Evolutionary conservation across 2,888 invertebrate species (phyloP).

Genomic region (Stenotaenia linearis): DNA sequence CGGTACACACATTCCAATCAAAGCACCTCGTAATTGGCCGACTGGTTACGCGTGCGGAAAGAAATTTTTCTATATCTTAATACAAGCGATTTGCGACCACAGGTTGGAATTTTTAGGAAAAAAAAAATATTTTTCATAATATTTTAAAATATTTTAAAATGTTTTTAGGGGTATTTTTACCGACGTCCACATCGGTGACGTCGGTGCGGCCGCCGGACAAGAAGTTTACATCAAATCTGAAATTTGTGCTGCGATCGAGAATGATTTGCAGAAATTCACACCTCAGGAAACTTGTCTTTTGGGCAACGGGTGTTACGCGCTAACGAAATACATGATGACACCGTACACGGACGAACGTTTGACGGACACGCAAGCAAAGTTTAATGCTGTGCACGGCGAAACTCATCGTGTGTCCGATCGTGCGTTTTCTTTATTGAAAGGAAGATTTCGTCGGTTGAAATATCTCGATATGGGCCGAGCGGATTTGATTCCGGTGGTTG

Average conservation of each 20-base stretch:
- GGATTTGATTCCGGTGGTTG: slow-evolving; percentile 33
- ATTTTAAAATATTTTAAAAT: too few relatives aligned
- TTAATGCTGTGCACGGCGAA: background rate
- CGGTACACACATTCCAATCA: slow-evolving; percentile 1
- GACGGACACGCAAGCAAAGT: background rate
- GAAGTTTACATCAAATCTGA: background rate
- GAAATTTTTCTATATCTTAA: background rate
- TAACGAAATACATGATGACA: background rate
- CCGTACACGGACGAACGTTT: background rate
- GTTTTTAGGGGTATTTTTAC: background rate
- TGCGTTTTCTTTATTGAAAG: slow-evolving; percentile 38
- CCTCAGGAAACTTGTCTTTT: background rate
- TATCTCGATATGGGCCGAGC: slow-evolving; percentile 37
- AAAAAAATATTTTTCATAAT: background rate
- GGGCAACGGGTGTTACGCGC: background rate
- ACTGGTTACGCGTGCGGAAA: background rate
- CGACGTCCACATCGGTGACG: background rate
- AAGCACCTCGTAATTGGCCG: background rate
- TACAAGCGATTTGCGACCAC: slow-evolving; percentile 15
- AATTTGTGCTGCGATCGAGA: background rate
- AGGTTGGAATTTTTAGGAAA: background rate
- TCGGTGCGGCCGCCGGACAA: background rate
- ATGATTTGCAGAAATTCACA: background rate
- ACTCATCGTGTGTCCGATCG: slow-evolving; percentile 36
- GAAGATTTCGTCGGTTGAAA: slow-evolving; percentile 37